Evolutionary conservation across 1,140 invertebrate genomes (phyloP).

Genomic region (Lamellibrachia luymesi): DNA sequence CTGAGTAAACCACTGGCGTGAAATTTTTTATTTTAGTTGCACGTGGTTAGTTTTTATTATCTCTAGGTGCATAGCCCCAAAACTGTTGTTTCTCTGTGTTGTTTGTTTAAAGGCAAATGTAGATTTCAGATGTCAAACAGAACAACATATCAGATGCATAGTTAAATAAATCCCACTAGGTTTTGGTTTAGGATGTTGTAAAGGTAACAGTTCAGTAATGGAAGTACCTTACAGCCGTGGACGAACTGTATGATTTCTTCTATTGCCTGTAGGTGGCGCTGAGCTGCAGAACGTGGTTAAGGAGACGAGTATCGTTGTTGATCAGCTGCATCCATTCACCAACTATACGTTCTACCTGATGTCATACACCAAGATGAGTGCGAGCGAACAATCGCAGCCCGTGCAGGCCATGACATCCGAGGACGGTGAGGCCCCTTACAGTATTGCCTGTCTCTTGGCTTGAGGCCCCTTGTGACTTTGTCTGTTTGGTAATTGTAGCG

Average conservation of each 20-base stretch:
- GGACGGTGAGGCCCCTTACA: constrained; percentile 20
- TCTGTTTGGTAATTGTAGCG: too few species aligned
- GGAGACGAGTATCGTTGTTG: not conserved
- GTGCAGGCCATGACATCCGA: constrained; percentile 9
- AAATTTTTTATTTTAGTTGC: too few species aligned
- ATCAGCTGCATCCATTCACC: constrained; percentile 16
- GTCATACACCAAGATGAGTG: constrained; percentile 17
- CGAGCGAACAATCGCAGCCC: constrained; percentile 1
- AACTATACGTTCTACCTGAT: constrained; percentile 27
- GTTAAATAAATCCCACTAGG: too few species aligned
- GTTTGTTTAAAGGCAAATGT: too few species aligned
- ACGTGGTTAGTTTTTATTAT: too few species aligned
- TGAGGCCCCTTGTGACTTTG: not conserved
- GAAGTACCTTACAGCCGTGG: not conserved
- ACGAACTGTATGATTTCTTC: not conserved
- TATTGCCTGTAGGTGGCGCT: constrained; percentile 14
- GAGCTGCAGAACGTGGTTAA: constrained; percentile 19
- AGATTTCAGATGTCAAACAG: too few species aligned
- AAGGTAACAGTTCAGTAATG: too few species aligned
- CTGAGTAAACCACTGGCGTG: too few species aligned
- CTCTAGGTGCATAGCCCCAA: too few species aligned
- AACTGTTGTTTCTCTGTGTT: too few species aligned
- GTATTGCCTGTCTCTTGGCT: not conserved
- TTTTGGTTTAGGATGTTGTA: too few species aligned
- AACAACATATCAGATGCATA: too few species aligned